phyloP scores from a whole-genome alignment of 1,140 invertebrate species.

The Chrysoperla carnea region DNA sequence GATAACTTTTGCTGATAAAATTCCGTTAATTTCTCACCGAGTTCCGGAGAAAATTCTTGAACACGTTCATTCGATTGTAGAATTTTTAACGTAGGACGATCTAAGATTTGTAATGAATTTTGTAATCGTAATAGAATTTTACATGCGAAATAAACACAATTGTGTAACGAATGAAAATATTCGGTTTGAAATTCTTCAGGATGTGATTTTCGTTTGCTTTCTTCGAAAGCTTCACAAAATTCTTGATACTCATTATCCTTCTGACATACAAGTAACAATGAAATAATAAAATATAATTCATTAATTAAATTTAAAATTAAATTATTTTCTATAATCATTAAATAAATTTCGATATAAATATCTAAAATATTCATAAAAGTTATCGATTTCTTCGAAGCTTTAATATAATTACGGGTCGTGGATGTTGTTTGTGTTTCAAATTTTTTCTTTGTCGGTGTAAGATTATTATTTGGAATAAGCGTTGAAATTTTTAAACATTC shows the following conservation, averaged over 20 bases:
- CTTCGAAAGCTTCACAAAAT: conserved; percentile 5
- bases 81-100: conserved; percentile 31
- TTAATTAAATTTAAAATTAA: conserved; percentile 33
- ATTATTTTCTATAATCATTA: conserved; percentile 22
- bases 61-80: conserved; percentile 33
- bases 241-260: conserved; percentile 1
- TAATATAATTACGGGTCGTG: conserved; percentile 13
- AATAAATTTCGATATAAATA: conserved; percentile 26
- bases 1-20: conserved; percentile 9
- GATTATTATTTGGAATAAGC: conserved; percentile 2
- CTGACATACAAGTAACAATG: conserved; percentile 22
- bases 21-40: conserved; percentile 21
- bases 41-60: conserved; percentile 24
- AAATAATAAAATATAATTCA: conserved; percentile 38
- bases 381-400: conserved; percentile 15
- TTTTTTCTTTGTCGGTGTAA: neutral
- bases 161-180: conserved; percentile 25
- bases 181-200: conserved; percentile 15
- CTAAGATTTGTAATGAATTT: conserved; percentile 28
- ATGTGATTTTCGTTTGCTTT: conserved; percentile 4
- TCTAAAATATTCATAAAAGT: conserved; percentile 22
- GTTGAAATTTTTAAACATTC: conserved; percentile 12
- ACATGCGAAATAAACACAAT: conserved; percentile 41
- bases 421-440: conserved; percentile 3
- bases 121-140: conserved; percentile 25